Percentiles rank a stretch among this genome's conserved stretches.
Conservation (phyloP, 2,888 invertebrate species). For the Leptinotarsa juncta region DNA sequence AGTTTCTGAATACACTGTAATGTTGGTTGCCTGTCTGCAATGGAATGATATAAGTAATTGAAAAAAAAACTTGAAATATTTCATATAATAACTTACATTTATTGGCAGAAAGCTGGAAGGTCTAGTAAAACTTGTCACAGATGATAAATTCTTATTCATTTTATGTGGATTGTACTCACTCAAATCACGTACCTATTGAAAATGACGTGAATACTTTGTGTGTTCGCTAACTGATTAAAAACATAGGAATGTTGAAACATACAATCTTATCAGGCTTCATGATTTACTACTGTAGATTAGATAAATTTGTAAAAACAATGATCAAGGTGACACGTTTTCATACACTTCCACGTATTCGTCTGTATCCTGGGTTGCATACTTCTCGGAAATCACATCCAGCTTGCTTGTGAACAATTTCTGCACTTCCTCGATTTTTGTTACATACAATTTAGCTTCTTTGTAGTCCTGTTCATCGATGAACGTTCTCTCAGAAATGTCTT, state of each 20-base stretch:
- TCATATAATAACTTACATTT: neutral
- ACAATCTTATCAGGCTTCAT: constrained; percentile 1
- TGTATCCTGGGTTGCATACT: constrained; percentile 3
- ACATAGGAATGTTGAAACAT: constrained; percentile 21
- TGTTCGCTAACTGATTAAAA: neutral
- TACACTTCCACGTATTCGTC: neutral
- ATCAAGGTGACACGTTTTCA: constrained; percentile 6
- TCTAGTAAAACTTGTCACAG: neutral
- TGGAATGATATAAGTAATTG: neutral
- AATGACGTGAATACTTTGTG: neutral
- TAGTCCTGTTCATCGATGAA: neutral
- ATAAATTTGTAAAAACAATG: constrained; percentile 2
- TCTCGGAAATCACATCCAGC: neutral
- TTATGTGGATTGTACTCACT: neutral
- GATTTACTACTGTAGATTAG: neutral
- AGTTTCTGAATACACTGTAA: neutral
- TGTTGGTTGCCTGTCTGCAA: constrained; percentile 3
- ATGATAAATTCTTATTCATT: neutral
- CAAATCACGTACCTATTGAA: neutral
- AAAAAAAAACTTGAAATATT: neutral
- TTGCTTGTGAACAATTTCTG: neutral
- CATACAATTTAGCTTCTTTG: neutral
- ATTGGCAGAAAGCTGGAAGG: neutral
- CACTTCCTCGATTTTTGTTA: neutral
- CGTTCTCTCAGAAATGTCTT: neutral